These are phyloP conservation scores for Speoplatyrhinus poulsoni DNA, from an alignment of 2,113 vertebrate species.

Conservation along the genomic window DNA sequence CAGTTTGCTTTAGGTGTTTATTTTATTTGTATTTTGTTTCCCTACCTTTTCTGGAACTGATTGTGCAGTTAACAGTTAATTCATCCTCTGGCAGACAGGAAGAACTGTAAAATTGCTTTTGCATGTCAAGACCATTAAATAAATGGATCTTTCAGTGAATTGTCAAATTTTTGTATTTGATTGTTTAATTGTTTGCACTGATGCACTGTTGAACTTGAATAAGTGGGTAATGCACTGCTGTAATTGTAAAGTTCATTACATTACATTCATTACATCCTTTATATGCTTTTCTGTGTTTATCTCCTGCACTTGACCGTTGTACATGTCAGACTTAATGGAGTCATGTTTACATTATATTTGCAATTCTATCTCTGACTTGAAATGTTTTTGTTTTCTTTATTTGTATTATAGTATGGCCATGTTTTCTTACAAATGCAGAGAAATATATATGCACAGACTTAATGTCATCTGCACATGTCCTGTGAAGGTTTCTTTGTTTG, in stretches of 20 bases:
- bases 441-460: no score
- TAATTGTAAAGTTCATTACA: constrained; percentile 2
- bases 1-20: background rate
- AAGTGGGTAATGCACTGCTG: constrained; percentile 18
- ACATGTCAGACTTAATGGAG: constrained; percentile 30
- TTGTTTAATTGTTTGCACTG: constrained; percentile 45
- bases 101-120: constrained; percentile 17
- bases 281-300: constrained; percentile 7
- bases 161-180: constrained; percentile 26
- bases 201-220: constrained; percentile 28
- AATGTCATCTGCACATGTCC: no score
- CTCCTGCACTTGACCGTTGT: constrained; percentile 2
- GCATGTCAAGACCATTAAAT: constrained; percentile 16
- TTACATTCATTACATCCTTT: constrained; percentile 5
- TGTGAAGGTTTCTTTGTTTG: no score
- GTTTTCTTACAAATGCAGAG: no score
- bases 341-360: constrained; percentile 3
- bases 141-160: constrained; percentile 2
- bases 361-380: background rate
- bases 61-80: background rate
- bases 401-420: constrained; percentile 66
- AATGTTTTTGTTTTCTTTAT: constrained; percentile 24
- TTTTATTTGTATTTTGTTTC: no score
- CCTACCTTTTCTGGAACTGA: background rate
- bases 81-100: constrained; percentile 1